Evolutionary conservation across 2,113 vertebrate genomes (phyloP).

Genomic region (Gallinago paraguaiae): DNA sequence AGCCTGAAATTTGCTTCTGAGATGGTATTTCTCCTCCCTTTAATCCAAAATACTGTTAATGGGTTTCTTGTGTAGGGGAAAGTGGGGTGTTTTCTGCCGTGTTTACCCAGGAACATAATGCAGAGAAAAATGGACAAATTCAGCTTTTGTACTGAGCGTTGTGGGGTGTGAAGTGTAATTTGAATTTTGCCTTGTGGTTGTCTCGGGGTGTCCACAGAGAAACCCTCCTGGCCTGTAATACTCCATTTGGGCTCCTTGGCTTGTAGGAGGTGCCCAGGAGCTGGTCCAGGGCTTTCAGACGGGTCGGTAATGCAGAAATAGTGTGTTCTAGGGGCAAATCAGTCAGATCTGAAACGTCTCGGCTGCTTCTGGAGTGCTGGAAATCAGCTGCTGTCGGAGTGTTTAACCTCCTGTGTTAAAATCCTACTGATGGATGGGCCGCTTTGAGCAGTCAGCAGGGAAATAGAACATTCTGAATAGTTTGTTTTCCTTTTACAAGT

Average conservation of each 20-base stretch:
- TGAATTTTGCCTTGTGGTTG: background rate
- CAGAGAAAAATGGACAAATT: background rate
- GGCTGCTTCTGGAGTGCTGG: background rate
- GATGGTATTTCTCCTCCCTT: background rate
- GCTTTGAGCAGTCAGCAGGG: background rate
- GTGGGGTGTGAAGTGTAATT: background rate
- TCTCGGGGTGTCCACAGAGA: rapidly evolving
- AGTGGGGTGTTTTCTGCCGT: background rate
- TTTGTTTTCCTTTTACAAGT: background rate
- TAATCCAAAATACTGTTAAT: background rate
- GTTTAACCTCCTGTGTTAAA: rapidly evolving
- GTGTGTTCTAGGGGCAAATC: background rate
- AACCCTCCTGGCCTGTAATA: background rate
- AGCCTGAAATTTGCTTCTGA: background rate
- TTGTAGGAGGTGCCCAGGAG: background rate
- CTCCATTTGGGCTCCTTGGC: background rate
- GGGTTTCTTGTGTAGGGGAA: background rate
- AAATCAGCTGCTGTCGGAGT: background rate
- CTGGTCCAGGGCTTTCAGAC: background rate
- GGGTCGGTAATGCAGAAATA: rapidly evolving
- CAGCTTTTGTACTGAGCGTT: background rate
- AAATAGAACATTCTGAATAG: background rate
- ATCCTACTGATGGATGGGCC: background rate
- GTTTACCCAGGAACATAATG: background rate
- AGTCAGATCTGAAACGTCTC: background rate